Evolutionary conservation across 2,797 vertebrate genomes (phyloP), one percentile per base, ranked within the genome.

Genomic region (Yasuhikotakia modesta): DNA sequence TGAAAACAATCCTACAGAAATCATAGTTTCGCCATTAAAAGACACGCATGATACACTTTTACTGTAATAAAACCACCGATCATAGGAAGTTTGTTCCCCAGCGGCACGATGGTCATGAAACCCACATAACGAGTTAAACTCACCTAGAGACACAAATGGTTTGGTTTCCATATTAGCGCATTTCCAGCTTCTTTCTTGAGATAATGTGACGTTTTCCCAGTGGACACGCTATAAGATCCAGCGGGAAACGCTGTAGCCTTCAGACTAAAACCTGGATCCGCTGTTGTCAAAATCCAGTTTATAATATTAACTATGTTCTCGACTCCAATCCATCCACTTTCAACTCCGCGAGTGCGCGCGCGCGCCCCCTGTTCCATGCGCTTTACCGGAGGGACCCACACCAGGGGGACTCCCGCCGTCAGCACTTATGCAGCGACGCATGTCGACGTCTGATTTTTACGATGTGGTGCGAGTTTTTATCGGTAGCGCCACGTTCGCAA

Each of bases 141-240:
- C 89, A 94, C 94, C 93, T 85, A 94, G 90, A 58, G 94, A 93
- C 88, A 94, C 88, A 90, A 95, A 94, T 85, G 94, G 94, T 86
- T 95, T 95, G 88, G 94, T 94, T 91, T 95, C 93, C 94, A 94
- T 94, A 76, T 86, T 91, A 91, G 90, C 91, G 92, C 93, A 92
- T 93, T n/a, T 89, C 91, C 91, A 87, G 86, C 86, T 66, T 16
- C 70, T 79, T 78, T 70, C 50, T 50, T 48, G 45, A 67, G 67
- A 81, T 57, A 71, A 70, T 60, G 16, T 72, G 50, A 12, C 65
- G 22, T 21, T 81, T 69, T 84, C 68, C 71, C 53, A 43, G 53
- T 14, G 61, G 35, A 16, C 45, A 69, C 45, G 39, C 22, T 69
- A 32, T 73, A 80, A 60, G 76, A 81, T 87, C 86, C 81, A 79